phyloP scores from a whole-genome alignment of 2,888 invertebrate species.

The Caenorhabditis angaria region DNA sequence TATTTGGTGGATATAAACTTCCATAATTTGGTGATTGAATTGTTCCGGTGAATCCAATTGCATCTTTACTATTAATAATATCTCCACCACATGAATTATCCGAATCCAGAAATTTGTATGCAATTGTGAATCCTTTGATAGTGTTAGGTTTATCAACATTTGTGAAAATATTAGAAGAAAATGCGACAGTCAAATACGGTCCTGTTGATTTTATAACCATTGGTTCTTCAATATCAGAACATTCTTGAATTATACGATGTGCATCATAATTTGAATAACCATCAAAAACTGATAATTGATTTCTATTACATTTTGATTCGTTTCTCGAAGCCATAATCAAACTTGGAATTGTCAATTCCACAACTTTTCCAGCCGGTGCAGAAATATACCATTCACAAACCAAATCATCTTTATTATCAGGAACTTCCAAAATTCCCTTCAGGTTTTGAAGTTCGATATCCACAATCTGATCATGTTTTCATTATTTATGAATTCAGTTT shows the following conservation, averaged over 20 bases:
- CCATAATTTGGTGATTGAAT: slow-evolving; percentile 65
- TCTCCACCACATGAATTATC: slow-evolving; percentile 51
- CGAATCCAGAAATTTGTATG: slow-evolving; percentile 51
- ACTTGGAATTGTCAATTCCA: slow-evolving; percentile 57
- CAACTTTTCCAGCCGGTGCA: slow-evolving; percentile 45
- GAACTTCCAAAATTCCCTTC: slow-evolving; percentile 41
- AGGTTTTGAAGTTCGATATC: slow-evolving; percentile 45
- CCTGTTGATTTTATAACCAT: slow-evolving; percentile 41
- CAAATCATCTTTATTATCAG: slow-evolving; percentile 41
- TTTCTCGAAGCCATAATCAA: slow-evolving; percentile 49
- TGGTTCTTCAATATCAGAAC: slow-evolving; percentile 27
- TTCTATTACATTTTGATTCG: slow-evolving; percentile 55
- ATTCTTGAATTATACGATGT: slow-evolving; percentile 40
- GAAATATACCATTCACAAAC: slow-evolving; percentile 55
- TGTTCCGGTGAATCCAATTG: slow-evolving; percentile 46
- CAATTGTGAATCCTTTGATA: slow-evolving; percentile 53
- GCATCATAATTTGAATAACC: slow-evolving; percentile 42
- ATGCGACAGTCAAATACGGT: slow-evolving; percentile 46
- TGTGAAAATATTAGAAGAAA: slow-evolving; percentile 36
- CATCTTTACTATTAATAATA: slow-evolving; percentile 27
- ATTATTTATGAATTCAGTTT: slow-evolving; percentile 5
- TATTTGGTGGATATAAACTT: slow-evolving; percentile 72
- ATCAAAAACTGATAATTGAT: slow-evolving; percentile 55
- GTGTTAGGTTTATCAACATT: slow-evolving; percentile 16
- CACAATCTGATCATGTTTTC: slow-evolving; percentile 32